Percentiles rank a stretch among this genome's conserved stretches.
Conservation (phyloP, 1,140 invertebrate species). For the Trigoniulus corallinus region DNA sequence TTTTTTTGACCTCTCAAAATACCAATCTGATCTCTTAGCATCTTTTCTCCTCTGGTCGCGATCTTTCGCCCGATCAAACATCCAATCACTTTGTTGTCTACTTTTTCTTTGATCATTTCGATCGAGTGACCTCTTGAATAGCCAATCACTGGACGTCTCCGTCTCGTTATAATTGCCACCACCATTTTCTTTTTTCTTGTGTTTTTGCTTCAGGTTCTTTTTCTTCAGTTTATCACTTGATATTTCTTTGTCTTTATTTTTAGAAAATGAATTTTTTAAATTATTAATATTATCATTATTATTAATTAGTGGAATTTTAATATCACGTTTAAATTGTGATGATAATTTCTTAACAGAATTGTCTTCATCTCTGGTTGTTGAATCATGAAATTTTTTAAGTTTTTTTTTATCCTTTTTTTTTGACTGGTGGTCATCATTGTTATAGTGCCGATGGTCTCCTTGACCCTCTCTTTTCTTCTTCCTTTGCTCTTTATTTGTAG, state of each 20-base stretch:
- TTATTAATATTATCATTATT: no score
- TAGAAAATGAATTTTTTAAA: no score
- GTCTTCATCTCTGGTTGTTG: no score
- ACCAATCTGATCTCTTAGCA: neutral
- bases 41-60: neutral
- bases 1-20: neutral
- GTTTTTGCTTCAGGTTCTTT: neutral
- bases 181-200: neutral
- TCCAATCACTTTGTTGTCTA: conserved; percentile 4
- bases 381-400: no score
- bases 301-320: no score
- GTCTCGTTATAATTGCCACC: neutral
- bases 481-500: neutral
- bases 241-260: no score
- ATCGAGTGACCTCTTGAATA: conserved; percentile 9
- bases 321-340: no score
- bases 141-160: conserved; percentile 1
- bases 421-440: conserved; percentile 1
- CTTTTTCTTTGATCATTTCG: conserved; percentile 25
- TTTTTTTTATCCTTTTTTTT: no score
- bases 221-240: neutral
- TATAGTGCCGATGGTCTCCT: neutral
- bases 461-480: neutral
- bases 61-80: neutral
- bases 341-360: no score